Conservation (phyloP, 2,888 invertebrate species). For the Nephrotoma appendiculata region DNA sequence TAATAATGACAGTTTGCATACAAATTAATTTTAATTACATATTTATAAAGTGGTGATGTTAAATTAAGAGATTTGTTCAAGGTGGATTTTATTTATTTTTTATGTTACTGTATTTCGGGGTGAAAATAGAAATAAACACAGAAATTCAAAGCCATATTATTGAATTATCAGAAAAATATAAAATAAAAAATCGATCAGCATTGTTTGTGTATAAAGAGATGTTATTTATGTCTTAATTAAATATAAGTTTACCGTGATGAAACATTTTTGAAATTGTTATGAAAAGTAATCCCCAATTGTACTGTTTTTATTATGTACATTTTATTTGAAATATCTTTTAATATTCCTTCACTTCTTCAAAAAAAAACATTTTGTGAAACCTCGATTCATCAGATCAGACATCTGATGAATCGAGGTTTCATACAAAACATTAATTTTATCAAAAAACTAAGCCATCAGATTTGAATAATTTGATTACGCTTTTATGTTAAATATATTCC, state of each 20-base stretch:
- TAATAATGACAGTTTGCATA: not conserved
- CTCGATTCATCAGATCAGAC: too few relatives aligned
- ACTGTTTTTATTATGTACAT: not conserved
- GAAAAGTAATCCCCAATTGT: not conserved
- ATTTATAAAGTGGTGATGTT: not conserved
- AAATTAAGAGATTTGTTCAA: not conserved
- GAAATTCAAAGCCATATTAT: not conserved
- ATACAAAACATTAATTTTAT: not conserved
- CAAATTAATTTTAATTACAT: not conserved
- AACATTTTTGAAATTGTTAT: not conserved
- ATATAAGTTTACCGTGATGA: not conserved
- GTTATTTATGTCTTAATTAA: not conserved
- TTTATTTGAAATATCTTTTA: not conserved
- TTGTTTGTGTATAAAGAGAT: not conserved
- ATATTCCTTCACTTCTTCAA: not conserved
- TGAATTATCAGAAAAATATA: not conserved
- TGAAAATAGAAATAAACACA: not conserved
- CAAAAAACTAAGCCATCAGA: not conserved
- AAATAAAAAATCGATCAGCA: not conserved
- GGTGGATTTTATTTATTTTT: not conserved
- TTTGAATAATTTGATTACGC: not conserved
- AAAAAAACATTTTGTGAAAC: not conserved
- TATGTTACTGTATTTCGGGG: not conserved
- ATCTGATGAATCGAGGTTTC: not conserved
- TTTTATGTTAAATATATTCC: not conserved